Percentiles rank a stretch among this genome's conserved stretches.
phyloP scores from a whole-genome alignment of 2,113 vertebrate species.

The Thryonomys swinderianus region DNA sequence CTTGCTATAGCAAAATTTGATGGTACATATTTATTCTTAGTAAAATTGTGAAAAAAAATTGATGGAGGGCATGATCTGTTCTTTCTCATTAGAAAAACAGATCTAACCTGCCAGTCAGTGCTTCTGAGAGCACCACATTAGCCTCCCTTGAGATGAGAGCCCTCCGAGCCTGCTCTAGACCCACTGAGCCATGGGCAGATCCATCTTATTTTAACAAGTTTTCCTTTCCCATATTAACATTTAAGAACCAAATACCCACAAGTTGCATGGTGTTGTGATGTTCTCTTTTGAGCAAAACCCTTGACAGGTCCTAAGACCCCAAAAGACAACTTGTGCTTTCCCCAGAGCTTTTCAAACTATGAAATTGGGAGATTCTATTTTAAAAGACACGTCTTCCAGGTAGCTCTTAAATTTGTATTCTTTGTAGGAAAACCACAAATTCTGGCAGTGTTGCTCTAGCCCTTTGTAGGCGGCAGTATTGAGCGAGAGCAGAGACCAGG shows the following conservation, averaged over 20 bases:
- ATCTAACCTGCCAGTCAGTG: neutral
- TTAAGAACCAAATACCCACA: neutral
- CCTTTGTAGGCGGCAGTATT: neutral
- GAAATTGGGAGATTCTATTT: neutral
- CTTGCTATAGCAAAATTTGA: neutral
- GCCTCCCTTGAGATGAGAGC: neutral
- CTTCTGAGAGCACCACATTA: neutral
- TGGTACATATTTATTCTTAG: neutral
- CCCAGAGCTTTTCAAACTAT: neutral
- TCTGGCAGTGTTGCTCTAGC: neutral
- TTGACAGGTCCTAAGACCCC: fast-evolving
- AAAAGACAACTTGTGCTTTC: neutral
- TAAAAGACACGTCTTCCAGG: neutral
- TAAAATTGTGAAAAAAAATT: neutral
- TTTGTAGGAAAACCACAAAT: neutral
- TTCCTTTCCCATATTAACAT: neutral
- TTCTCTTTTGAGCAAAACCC: neutral
- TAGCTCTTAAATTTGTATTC: neutral
- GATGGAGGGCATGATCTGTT: neutral
- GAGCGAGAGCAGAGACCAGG: neutral
- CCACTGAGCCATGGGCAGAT: neutral
- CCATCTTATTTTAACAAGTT: neutral
- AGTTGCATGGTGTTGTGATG: neutral
- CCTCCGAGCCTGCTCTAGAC: neutral
- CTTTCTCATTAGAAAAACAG: neutral